Conservation (phyloP, 2,113 vertebrate genomes). For the Orientallactaga bullata region DNA sequence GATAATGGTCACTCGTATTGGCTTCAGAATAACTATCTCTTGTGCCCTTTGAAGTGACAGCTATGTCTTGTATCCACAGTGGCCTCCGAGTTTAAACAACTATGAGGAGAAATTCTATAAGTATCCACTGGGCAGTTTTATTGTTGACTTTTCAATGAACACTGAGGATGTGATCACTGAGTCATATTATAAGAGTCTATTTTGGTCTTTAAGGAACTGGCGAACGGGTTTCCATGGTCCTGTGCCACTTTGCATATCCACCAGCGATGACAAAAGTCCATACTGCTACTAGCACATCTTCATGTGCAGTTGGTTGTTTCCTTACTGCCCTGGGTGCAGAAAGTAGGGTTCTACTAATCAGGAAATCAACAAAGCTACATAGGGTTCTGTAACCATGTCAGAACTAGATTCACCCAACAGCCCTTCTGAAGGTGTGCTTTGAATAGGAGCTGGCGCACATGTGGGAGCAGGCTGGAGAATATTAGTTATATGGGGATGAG, state of each 20-base stretch:
- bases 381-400: background rate
- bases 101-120: background rate
- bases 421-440: background rate
- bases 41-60: too few relatives aligned
- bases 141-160: background rate
- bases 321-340: too few relatives aligned
- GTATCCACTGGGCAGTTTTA: background rate
- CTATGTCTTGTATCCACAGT: too few relatives aligned
- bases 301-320: accelerated
- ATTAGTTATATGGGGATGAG: background rate
- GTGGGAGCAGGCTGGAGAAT: background rate
- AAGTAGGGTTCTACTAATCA: background rate
- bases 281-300: background rate
- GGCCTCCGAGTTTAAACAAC: background rate
- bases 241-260: background rate
- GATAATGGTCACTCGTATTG: too few relatives aligned
- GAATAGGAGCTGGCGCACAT: accelerated
- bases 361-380: background rate
- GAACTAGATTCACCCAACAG: background rate
- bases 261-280: background rate
- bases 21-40: too few relatives aligned
- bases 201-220: background rate
- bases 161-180: background rate
- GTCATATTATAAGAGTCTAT: background rate
- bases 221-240: background rate